Evolutionary conservation across 2,113 vertebrate genomes (phyloP).

Genomic region (Fulmarus glacialis): DNA sequence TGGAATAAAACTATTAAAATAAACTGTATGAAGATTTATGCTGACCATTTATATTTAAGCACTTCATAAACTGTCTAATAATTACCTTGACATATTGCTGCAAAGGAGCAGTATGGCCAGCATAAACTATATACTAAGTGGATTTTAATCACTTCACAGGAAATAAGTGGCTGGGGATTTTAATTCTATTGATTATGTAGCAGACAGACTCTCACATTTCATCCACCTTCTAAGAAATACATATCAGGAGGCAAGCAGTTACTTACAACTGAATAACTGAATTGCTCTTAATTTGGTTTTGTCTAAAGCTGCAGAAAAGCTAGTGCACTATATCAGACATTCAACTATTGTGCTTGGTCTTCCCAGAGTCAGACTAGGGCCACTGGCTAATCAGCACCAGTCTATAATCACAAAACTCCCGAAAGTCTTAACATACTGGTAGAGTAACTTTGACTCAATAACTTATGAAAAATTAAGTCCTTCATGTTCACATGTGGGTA

Average conservation of each 20-base stretch:
- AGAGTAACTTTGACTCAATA: not conserved
- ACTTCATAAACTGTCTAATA: constrained; percentile 43
- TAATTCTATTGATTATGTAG: constrained; percentile 35
- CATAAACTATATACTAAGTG: not conserved
- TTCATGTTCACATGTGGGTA: not conserved
- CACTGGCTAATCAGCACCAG: not conserved
- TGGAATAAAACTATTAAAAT: not conserved
- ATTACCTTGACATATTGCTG: constrained; percentile 30
- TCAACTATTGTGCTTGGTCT: not conserved
- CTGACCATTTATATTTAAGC: constrained; percentile 7
- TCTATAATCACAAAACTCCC: not conserved
- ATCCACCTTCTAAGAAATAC: not conserved
- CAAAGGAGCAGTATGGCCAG: not conserved
- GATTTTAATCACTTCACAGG: constrained; percentile 51
- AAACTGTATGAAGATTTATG: constrained; percentile 9
- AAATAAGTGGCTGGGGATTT: constrained; percentile 45
- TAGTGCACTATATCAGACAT: not conserved
- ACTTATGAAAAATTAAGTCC: not conserved
- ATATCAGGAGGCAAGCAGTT: not conserved
- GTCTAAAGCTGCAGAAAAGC: not conserved
- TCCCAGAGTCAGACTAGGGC: not conserved
- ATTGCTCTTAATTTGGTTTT: not conserved
- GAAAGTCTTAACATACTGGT: not conserved
- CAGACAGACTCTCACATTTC: constrained; percentile 3
- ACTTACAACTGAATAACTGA: not conserved